A percentile compares a stretch with the other conserved stretches of the same genome.
Conservation (phyloP, 2,797 vertebrate species). For the Geotrypetes seraphini region DNA sequence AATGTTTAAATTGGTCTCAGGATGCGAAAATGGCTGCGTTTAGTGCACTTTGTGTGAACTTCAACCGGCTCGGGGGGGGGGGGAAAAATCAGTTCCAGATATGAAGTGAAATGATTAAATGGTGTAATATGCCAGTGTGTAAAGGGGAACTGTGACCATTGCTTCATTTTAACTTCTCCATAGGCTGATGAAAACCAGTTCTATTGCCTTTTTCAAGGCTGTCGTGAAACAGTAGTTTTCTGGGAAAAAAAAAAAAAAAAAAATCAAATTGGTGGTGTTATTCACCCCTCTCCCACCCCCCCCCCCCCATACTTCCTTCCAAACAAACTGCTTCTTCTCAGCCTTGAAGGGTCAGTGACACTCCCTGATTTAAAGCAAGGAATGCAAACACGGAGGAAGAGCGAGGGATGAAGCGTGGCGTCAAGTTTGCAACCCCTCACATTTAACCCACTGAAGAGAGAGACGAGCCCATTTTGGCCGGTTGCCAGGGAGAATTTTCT, state of each 20-base stretch:
- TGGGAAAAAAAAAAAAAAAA: too few species aligned
- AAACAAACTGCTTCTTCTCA: conserved; percentile 28
- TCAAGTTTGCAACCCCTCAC: conserved; percentile 28
- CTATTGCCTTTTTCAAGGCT: too few species aligned
- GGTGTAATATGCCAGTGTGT: too few species aligned
- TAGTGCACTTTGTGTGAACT: too few species aligned
- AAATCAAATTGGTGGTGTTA: too few species aligned
- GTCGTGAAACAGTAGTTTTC: too few species aligned
- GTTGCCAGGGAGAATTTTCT: conserved; percentile 44
- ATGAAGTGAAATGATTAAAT: too few species aligned
- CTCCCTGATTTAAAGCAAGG: conserved; percentile 45
- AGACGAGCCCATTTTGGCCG: conserved; percentile 30
- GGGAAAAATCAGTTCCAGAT: too few species aligned
- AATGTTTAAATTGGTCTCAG: too few species aligned
- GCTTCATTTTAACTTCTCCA: conserved; percentile 28
- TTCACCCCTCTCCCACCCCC: conserved; percentile 26
- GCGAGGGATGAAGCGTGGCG: conserved; percentile 30
- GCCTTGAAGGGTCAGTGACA: conserved; percentile 22
- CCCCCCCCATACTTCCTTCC: conserved; percentile 8
- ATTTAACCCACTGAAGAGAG: conserved; percentile 40
- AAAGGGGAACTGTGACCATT: conserved; percentile 23
- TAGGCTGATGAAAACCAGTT: neutral
- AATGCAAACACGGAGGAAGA: conserved; percentile 37
- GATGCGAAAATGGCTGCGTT: too few species aligned
- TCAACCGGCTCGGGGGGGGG: too few species aligned